Percentiles rank a stretch among this genome's conserved stretches.
These are phyloP conservation scores for Tipula unca DNA, from an alignment of 2,888 invertebrate species.

Conservation along the genomic window DNA sequence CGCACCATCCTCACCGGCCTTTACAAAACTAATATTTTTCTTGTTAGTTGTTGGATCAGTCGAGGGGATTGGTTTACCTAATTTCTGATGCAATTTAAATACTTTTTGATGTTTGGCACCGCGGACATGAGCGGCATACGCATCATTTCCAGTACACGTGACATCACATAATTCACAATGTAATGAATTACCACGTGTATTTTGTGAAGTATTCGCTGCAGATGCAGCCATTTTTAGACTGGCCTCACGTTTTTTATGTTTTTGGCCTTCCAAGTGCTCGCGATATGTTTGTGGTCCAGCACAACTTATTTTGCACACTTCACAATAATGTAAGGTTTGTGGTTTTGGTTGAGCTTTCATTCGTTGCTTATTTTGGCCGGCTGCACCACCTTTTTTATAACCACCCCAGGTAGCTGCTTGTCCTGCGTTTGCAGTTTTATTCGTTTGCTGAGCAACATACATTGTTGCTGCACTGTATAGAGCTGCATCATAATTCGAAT, in stretches of 20 bases:
- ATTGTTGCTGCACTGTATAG: slow-evolving; percentile 91
- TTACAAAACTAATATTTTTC: slow-evolving; percentile 41
- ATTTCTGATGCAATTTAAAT: slow-evolving; percentile 89
- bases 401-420: slow-evolving; percentile 33
- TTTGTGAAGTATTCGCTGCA: slow-evolving; percentile 52
- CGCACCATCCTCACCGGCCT: slow-evolving; percentile 29
- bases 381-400: slow-evolving; percentile 46
- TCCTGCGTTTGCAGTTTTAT: slow-evolving; percentile 41
- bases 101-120: slow-evolving; percentile 98
- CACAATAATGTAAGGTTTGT: slow-evolving; percentile 94
- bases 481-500: slow-evolving; percentile 88
- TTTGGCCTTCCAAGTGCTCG: slow-evolving; percentile 97
- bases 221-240: slow-evolving; percentile 63
- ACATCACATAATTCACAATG: slow-evolving; percentile 98
- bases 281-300: slow-evolving; percentile 90
- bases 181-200: slow-evolving; percentile 51
- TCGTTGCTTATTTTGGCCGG: slow-evolving; percentile 28
- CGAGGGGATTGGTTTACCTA: slow-evolving; percentile 95
- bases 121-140: slow-evolving; percentile 95
- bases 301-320: slow-evolving; percentile 97
- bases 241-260: slow-evolving; percentile 97
- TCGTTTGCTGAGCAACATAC: slow-evolving; percentile 78
- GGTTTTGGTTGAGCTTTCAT: slow-evolving; percentile 70
- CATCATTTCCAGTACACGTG: slow-evolving; percentile 96
- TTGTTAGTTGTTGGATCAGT: slow-evolving; percentile 84